Percentiles rank a stretch among this genome's conserved stretches.
phyloP scores from a whole-genome alignment of 1,140 invertebrate species.

The Ptiloglossa arizonensis region DNA sequence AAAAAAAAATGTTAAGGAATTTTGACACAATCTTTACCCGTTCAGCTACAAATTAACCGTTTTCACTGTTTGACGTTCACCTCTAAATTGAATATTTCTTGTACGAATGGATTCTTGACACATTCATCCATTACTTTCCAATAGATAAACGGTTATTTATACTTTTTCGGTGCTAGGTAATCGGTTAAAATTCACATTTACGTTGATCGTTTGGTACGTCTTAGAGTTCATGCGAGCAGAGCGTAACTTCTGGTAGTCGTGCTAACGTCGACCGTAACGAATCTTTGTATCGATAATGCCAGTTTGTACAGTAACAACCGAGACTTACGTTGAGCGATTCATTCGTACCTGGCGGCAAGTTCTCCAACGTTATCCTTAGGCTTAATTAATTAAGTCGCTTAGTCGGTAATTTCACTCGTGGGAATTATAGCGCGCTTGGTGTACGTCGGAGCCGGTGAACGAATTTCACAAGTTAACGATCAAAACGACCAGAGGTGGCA shows the following conservation, averaged over 20 bases:
- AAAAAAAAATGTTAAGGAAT: too few species aligned
- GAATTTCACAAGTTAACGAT: background rate
- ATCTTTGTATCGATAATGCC: background rate
- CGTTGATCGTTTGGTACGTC: background rate
- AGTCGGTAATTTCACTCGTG: slow-evolving; percentile 1
- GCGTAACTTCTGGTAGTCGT: background rate
- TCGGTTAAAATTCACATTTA: too few species aligned
- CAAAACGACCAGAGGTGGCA: background rate
- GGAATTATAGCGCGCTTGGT: slow-evolving; percentile 2
- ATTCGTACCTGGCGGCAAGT: background rate
- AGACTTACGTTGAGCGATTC: background rate
- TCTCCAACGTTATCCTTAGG: background rate
- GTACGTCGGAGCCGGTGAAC: background rate
- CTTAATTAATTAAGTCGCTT: slow-evolving; percentile 25
- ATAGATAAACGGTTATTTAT: too few species aligned
- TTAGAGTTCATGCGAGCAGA: too few species aligned
- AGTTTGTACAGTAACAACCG: slow-evolving; percentile 5
- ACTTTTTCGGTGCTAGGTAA: too few species aligned
- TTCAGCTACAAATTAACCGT: too few species aligned
- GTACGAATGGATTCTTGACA: too few species aligned
- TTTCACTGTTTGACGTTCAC: too few species aligned
- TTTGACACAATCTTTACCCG: too few species aligned
- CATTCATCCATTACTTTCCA: too few species aligned
- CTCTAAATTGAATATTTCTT: too few species aligned
- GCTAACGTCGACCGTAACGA: background rate